Percentiles rank a stretch among this genome's conserved stretches.
phyloP scores from a whole-genome alignment of 1,140 invertebrate genomes.

The Thrips palmi region DNA sequence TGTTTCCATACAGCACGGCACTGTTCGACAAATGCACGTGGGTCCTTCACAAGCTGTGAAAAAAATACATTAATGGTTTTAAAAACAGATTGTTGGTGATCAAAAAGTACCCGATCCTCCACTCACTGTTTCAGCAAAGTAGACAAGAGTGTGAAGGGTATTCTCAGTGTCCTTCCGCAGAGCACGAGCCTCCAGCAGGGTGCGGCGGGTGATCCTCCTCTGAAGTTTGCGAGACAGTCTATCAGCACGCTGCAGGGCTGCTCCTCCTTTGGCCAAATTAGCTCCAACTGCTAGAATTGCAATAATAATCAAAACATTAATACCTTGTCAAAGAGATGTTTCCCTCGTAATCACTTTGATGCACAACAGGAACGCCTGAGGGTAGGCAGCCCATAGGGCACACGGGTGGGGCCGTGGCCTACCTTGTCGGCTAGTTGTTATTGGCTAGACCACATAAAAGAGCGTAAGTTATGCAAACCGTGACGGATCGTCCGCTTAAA shows the following conservation, averaged over 20 bases:
- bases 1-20: conserved; percentile 46
- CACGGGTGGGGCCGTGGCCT: too few species aligned
- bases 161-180: conserved; percentile 58
- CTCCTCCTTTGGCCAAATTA: conserved; percentile 16
- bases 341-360: too few species aligned
- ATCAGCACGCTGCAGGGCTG: conserved; percentile 43
- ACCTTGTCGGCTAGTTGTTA: too few species aligned
- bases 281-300: too few species aligned
- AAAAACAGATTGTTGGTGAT: conserved; percentile 3
- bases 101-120: not conserved
- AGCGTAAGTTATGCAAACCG: too few species aligned
- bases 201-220: conserved; percentile 47
- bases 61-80: conserved; percentile 7
- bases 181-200: conserved; percentile 50
- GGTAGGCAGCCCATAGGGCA: too few species aligned
- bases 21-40: conserved; percentile 49
- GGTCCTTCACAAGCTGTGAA: conserved; percentile 49
- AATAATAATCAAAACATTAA: too few species aligned
- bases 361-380: too few species aligned
- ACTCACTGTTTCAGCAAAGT: conserved; percentile 53
- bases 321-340: too few species aligned
- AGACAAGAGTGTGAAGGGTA: conserved; percentile 51
- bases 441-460: too few species aligned
- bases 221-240: conserved; percentile 47
- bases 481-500: too few species aligned